Conservation (phyloP, 2,113 vertebrate genomes). For the Hippocampus guttulatus region DNA sequence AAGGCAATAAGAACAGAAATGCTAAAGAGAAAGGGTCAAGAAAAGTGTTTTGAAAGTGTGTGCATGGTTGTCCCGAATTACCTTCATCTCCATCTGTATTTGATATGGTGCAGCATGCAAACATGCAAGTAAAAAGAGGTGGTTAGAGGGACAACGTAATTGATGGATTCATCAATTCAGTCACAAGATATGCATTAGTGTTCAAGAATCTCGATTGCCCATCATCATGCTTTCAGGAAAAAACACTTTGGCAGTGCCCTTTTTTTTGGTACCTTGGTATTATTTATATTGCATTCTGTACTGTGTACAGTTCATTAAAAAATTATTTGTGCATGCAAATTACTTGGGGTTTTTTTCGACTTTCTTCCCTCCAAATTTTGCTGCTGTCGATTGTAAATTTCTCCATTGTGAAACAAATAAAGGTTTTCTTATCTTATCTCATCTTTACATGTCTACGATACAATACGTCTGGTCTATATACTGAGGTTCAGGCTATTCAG, state of each 20-base stretch:
- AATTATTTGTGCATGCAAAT: no score
- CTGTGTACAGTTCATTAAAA: no score
- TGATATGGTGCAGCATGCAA: constrained; percentile 89
- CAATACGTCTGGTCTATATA: no score
- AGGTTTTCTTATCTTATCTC: no score
- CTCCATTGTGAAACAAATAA: no score
- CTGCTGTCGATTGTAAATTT: no score
- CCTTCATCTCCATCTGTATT: constrained; percentile 92
- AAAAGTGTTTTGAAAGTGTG: constrained; percentile 32
- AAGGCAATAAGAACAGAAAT: constrained; percentile 33
- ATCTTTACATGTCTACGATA: no score
- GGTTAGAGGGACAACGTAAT: constrained; percentile 73
- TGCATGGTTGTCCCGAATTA: constrained; percentile 70
- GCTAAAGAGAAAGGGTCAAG: constrained; percentile 39
- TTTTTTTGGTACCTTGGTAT: no score
- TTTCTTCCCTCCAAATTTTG: no score
- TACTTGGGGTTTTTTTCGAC: no score
- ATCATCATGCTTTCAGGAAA: not conserved
- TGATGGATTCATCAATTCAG: constrained; percentile 31
- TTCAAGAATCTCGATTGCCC: not conserved
- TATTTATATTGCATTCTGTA: no score
- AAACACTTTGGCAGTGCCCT: not conserved
- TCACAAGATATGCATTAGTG: constrained; percentile 9
- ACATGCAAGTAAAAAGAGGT: constrained; percentile 88
- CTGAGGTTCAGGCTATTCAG: no score